Evolutionary conservation across 2,113 vertebrate species (phyloP), one percentile per base, ranked within the genome.

Genomic region (Oostethus manadensis): DNA sequence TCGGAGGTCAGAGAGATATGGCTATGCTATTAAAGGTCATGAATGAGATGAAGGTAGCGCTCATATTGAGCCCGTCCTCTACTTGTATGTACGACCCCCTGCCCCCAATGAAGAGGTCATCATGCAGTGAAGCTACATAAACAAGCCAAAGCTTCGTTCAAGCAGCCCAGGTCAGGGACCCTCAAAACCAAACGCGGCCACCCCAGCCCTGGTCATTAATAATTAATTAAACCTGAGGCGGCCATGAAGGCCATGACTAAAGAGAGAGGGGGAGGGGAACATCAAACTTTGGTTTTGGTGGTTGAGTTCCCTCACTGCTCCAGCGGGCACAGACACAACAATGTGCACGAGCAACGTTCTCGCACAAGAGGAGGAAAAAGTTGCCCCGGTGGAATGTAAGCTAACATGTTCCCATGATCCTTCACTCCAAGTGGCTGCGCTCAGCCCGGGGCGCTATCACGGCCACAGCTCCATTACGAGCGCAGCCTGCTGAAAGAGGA

Each of bases 141-240:
- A 82, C 78, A 84, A 64, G 70, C 61, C 50, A 76, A 26, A 62
- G 56, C 68, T 65, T 14, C 46, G 54, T 77, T 83, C 84, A 79
- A 73, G 71, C 73, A 33, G 1, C 21, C 16, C 63, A 38, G 82
- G 82, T 86, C 80, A 85, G 80, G 79, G 75, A 83, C 71, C 76
- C 67, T 21, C 51, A 77, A 69, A 73, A 3, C 29, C 29, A 33
- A 3, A 6, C 3, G 26, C 71, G 56, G 61, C 66, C 8, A 2
- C 23, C 53, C 54, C 62, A 56, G 51, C 50, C 29, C 58, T 54
- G 75, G 66, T 71, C 81, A 77, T 85, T 77, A 87, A 83, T 84
- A 80, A 85, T 85, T 81, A 85, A 83, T 79, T 79, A 77, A 87
- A 84, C 79, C 72, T 13, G 66, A 82, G 76, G 67, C 77, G 22